Evolutionary conservation across 2,113 vertebrate genomes (phyloP).

Genomic region (Lucifuga dentata): DNA sequence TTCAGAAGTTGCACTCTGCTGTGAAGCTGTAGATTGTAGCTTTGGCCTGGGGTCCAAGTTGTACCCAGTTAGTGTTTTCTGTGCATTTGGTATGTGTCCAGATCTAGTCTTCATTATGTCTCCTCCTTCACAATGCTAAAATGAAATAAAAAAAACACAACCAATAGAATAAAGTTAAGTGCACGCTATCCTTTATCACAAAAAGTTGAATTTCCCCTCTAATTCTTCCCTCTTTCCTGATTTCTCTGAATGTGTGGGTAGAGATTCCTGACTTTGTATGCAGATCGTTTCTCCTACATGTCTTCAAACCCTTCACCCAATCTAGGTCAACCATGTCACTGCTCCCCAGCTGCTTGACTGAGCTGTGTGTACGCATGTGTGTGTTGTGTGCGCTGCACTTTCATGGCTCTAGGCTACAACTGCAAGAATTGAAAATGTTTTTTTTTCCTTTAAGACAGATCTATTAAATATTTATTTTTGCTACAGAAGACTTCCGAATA

Average conservation of each 20-base stretch:
- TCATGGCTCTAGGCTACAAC: slow-evolving; percentile 44
- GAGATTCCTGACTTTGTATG: slow-evolving; percentile 74
- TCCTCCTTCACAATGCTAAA: slow-evolving; percentile 4
- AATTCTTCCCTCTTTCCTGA: not conserved
- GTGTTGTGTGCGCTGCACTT: slow-evolving; percentile 13
- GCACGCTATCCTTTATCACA: not conserved
- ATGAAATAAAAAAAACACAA: not conserved
- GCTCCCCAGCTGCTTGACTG: slow-evolving; percentile 63
- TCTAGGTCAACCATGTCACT: slow-evolving; percentile 77
- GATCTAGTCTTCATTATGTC: not conserved
- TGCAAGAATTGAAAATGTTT: slow-evolving; percentile 44
- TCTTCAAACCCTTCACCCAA: slow-evolving; percentile 70
- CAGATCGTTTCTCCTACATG: slow-evolving; percentile 67
- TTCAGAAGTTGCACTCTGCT: not conserved
- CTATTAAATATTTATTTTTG: slow-evolving; percentile 34
- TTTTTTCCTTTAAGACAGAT: slow-evolving; percentile 27
- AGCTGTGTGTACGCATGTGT: slow-evolving; percentile 36
- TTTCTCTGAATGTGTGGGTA: slow-evolving; percentile 41
- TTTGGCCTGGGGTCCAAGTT: not conserved
- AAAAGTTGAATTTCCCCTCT: slow-evolving; percentile 45
- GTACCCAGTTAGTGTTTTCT: not conserved
- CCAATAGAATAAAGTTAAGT: slow-evolving; percentile 4
- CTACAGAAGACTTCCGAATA: slow-evolving; percentile 21
- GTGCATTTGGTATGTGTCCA: not conserved
- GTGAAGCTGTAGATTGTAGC: not conserved